phyloP scores from a whole-genome alignment of 2,113 vertebrate species.

The Syngnathus typhle region DNA sequence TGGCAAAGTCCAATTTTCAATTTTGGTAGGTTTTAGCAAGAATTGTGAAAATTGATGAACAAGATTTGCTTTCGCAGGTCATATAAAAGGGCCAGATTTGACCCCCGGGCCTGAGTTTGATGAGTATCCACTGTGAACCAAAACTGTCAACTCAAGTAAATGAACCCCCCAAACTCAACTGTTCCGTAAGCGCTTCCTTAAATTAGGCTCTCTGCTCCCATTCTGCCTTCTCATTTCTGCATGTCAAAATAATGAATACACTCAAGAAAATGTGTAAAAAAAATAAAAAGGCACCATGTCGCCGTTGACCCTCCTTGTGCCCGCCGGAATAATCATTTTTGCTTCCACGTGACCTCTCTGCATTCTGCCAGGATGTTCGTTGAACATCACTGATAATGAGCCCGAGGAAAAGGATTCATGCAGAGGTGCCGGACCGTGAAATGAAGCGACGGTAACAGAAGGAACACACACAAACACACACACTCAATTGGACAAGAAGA shows the following conservation, averaged over 20 bases:
- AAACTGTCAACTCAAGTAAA: not conserved
- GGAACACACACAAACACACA: slow-evolving; percentile 50
- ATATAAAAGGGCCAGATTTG: too few relatives aligned
- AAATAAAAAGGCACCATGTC: slow-evolving; percentile 45
- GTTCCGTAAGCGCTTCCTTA: not conserved
- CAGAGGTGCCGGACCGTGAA: slow-evolving; percentile 69
- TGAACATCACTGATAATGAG: slow-evolving; percentile 74
- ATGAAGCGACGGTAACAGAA: slow-evolving; percentile 73
- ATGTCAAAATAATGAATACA: slow-evolving; percentile 52
- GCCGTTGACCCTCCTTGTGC: slow-evolving; percentile 49
- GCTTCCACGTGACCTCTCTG: slow-evolving; percentile 29
- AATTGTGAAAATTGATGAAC: too few relatives aligned
- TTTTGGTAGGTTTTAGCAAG: too few relatives aligned
- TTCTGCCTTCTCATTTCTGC: slow-evolving; percentile 46
- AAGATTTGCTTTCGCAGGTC: too few relatives aligned
- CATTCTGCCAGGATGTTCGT: slow-evolving; percentile 54
- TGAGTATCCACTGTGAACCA: not conserved
- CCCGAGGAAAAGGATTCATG: slow-evolving; percentile 73
- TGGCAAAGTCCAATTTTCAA: not conserved
- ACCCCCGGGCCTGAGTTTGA: too few relatives aligned
- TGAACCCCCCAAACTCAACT: not conserved
- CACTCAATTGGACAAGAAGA: slow-evolving; percentile 13
- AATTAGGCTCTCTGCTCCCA: slow-evolving; percentile 15
- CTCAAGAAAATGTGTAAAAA: slow-evolving; percentile 36
- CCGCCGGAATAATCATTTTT: slow-evolving; percentile 68